Conservation (phyloP, 2,888 invertebrate genomes). For the Tenthredo distinguenda region DNA sequence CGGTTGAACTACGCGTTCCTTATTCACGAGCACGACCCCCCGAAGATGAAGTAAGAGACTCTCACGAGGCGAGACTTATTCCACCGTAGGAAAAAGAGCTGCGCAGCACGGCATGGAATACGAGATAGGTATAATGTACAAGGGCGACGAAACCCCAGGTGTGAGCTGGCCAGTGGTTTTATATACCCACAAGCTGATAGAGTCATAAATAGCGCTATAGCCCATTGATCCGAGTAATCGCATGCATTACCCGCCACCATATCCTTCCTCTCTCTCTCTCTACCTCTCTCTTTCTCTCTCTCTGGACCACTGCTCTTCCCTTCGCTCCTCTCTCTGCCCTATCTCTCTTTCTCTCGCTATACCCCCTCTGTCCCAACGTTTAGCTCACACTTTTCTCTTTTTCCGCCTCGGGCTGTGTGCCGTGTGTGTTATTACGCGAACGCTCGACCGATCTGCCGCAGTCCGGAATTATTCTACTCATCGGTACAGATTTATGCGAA, state of each 20-base stretch:
- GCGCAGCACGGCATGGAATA: slow-evolving; percentile 21
- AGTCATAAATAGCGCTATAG: slow-evolving; percentile 76
- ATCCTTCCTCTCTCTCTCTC: neutral
- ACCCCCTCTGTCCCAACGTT: slow-evolving; percentile 64
- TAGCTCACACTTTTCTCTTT: slow-evolving; percentile 73
- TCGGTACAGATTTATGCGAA: neutral
- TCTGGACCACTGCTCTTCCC: slow-evolving; percentile 48
- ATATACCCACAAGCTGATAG: slow-evolving; percentile 66
- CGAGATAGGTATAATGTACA: slow-evolving; percentile 20
- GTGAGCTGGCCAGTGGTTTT: slow-evolving; percentile 42
- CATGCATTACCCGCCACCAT: slow-evolving; percentile 73
- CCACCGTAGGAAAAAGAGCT: neutral
- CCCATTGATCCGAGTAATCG: slow-evolving; percentile 77
- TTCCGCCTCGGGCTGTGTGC: slow-evolving; percentile 72
- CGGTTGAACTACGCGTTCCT: slow-evolving; percentile 1
- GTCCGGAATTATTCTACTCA: neutral
- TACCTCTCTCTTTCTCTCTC: slow-evolving; percentile 62
- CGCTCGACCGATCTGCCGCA: neutral
- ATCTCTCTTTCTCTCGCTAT: slow-evolving; percentile 53
- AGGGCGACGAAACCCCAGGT: slow-evolving; percentile 37
- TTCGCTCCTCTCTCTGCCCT: slow-evolving; percentile 68
- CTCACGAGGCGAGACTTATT: slow-evolving; percentile 11
- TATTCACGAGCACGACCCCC: neutral
- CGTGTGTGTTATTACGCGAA: slow-evolving; percentile 72
- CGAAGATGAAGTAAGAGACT: neutral